phyloP scores from a whole-genome alignment of 2,888 invertebrate genomes.

The Chirona hameri region DNA sequence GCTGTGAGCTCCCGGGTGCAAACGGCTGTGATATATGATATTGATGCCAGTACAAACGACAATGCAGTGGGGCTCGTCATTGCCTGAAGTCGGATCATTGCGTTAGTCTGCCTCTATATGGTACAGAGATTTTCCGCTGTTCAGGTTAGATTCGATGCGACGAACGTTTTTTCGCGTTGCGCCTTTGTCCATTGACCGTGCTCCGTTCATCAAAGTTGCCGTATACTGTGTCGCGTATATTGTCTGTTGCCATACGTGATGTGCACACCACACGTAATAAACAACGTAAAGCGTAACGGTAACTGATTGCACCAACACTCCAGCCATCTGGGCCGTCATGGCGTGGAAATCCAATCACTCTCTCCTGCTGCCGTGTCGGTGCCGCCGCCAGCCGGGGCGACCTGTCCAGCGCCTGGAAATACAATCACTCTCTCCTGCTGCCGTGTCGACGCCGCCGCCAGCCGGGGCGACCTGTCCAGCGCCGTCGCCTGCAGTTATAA shows the following conservation, averaged over 20 bases:
- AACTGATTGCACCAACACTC: neutral
- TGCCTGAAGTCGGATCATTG: neutral
- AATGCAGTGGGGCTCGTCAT: neutral
- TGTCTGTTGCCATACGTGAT: neutral
- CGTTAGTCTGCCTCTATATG: too few species aligned
- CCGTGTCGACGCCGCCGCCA: neutral
- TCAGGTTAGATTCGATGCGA: too few species aligned
- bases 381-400: too few species aligned
- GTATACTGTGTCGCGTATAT: neutral
- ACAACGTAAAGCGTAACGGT: neutral
- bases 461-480: too few species aligned
- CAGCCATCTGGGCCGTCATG: neutral
- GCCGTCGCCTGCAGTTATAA: too few species aligned
- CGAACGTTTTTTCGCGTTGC: too few species aligned
- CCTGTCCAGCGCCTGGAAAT: too few species aligned
- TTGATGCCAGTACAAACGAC: neutral
- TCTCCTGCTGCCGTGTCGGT: neutral
- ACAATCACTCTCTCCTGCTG: neutral
- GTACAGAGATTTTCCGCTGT: too few species aligned
- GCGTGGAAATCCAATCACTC: neutral
- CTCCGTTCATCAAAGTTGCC: neutral
- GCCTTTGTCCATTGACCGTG: neutral
- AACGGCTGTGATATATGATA: neutral
- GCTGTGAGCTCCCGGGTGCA: neutral
- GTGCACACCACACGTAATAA: conserved; percentile 2